phyloP scores from a whole-genome alignment of 2,113 vertebrate genomes.

The Chascanopsetta lugubris region DNA sequence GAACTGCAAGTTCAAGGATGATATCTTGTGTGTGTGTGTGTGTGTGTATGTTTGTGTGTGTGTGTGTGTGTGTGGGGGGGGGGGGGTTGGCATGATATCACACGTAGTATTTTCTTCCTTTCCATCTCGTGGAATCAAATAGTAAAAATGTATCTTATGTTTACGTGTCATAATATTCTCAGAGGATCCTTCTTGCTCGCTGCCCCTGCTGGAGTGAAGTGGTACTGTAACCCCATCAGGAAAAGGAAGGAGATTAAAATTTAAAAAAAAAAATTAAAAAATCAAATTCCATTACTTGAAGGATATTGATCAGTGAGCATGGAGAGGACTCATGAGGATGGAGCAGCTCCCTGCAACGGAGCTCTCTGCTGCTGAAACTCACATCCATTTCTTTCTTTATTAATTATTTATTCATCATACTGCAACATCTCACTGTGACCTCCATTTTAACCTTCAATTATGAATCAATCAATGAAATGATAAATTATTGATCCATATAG shows the following conservation, averaged over 20 bases:
- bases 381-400: conserved; percentile 3
- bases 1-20: conserved; percentile 12
- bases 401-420: not conserved
- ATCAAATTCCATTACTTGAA: conserved; percentile 47
- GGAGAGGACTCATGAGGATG: conserved; percentile 35
- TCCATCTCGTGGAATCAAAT: not conserved
- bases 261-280: conserved; percentile 29
- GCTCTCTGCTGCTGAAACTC: no score
- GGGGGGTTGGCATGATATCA: not conserved
- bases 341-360: conserved; percentile 16
- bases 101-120: not conserved
- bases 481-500: not conserved
- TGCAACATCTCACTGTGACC: not conserved
- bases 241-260: conserved; percentile 20
- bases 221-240: conserved; percentile 24
- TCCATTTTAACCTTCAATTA: conserved; percentile 2
- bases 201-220: conserved; percentile 4
- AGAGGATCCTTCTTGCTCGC: not conserved
- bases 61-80: conserved; percentile 2
- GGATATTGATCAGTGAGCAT: conserved; percentile 54
- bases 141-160: not conserved
- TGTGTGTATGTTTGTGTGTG: not conserved
- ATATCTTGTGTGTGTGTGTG: not conserved
- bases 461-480: not conserved
- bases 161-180: conserved; percentile 5